Evolutionary conservation across 1,140 invertebrate species (phyloP), one percentile per base, ranked within the genome.

Genomic region (Drosophila bifasciata): DNA sequence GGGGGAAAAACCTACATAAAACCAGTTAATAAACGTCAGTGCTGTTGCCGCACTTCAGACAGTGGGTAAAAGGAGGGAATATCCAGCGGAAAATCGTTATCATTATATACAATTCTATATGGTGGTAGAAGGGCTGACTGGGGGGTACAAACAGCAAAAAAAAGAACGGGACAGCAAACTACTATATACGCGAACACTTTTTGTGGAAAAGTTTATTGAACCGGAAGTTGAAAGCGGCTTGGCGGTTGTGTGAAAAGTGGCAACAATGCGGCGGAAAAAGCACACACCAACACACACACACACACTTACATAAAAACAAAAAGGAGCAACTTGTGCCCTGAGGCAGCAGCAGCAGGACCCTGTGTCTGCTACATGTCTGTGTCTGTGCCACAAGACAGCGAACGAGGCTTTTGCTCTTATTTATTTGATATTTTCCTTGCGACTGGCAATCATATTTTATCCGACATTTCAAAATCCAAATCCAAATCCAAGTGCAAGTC

Each of bases 161-260:
- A 39, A 45, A 11, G 55, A 48, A 53, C n/a, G n/a, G n/a, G n/a
- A n/a, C n/a, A n/a, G n/a, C 51, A 46, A 43, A 59, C 45, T 53
- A 46, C 75, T 76, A 72, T 79, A 58, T 84, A 61, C 50, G 80
- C 60, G 60, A 58, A 81, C 61, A 73, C 52, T 83, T 76, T 80
- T 79, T 21, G 23, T 53, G 64, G 78, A 66, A 88, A 67, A 88
- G 84, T 88, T 88, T 88, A 88, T 88, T 88, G 83, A 88, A 88
- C 83, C 84, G 78, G 71, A 88, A 88, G 78, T 88, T 88, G 66
- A 51, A 56, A 36, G 32, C 32, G 32, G 32, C 32, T 36, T 68
- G 76, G 56, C 57, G 53, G 55, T 52, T 71, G 51, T 67, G 71
- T 76, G 61, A 79, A 84, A 85, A 73, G 79, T 45, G 76, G 79